These are phyloP conservation scores for Heliconius himera DNA, from an alignment of 1,140 invertebrate species.

Conservation along the genomic window DNA sequence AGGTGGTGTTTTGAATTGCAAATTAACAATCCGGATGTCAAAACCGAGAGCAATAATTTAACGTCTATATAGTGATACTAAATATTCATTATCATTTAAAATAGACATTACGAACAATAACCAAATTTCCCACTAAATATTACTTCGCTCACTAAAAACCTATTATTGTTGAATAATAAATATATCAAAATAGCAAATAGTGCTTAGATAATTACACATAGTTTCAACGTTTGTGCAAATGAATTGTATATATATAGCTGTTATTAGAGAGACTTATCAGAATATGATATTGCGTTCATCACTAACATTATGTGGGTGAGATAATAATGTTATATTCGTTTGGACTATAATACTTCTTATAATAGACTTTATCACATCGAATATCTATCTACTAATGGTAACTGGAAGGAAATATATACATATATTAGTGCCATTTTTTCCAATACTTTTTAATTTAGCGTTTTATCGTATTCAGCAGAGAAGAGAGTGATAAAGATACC, in stretches of 20 bases:
- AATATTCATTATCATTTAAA: conserved; percentile 47
- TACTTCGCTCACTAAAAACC: conserved; percentile 31
- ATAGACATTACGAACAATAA: conserved; percentile 35
- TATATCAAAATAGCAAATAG: conserved; percentile 16
- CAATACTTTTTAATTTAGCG: background rate
- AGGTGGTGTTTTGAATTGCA: conserved; percentile 47
- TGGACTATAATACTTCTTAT: background rate
- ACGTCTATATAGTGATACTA: conserved; percentile 47
- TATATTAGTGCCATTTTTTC: too few species aligned
- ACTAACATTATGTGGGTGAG: background rate
- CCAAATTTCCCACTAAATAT: conserved; percentile 36
- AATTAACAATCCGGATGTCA: conserved; percentile 52
- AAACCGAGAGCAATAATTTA: conserved; percentile 52
- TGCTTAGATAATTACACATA: background rate
- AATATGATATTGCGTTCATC: background rate
- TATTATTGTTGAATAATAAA: conserved; percentile 34
- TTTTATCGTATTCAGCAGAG: too few species aligned
- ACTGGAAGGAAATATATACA: background rate
- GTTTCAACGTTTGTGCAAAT: background rate
- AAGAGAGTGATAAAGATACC: too few species aligned
- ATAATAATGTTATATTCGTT: background rate
- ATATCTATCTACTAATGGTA: background rate
- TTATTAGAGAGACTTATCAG: background rate
- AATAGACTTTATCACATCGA: too few species aligned
- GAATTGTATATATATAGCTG: background rate